These are phyloP conservation scores for Andrena dorsata DNA, from an alignment of 2,888 invertebrate species.

Conservation along the genomic window DNA sequence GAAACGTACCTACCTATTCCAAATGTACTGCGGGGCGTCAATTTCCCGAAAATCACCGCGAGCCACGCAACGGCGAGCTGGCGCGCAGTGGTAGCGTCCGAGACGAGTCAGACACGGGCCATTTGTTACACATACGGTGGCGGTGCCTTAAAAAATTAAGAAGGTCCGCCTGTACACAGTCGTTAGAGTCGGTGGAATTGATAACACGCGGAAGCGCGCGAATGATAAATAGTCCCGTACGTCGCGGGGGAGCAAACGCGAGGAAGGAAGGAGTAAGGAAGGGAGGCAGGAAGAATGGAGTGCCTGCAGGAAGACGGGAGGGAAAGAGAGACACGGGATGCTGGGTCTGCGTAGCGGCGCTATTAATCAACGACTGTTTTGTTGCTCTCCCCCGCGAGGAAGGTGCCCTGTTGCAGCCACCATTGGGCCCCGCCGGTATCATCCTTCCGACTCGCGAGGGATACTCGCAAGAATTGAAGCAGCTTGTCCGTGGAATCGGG, in stretches of 20 bases:
- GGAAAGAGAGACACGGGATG: conserved; percentile 14
- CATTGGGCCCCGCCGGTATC: conserved; percentile 4
- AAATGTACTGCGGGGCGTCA: background rate
- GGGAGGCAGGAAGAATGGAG: conserved; percentile 39
- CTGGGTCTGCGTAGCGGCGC: conserved; percentile 48
- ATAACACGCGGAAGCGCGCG: conserved; percentile 73
- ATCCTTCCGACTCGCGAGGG: conserved; percentile 9
- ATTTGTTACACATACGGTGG: conserved; percentile 48
- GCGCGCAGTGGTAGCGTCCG: conserved; percentile 33
- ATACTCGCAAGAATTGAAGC: conserved; percentile 64
- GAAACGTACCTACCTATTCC: background rate
- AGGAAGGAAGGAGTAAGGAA: conserved; percentile 44
- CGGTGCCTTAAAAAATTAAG: conserved; percentile 69
- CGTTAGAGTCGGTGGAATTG: conserved; percentile 75
- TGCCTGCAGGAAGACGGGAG: conserved; percentile 3
- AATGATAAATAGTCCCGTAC: conserved; percentile 74
- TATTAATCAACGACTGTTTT: conserved; percentile 76
- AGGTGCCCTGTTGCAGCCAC: conserved; percentile 56
- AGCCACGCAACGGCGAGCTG: background rate
- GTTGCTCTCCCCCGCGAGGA: conserved; percentile 70
- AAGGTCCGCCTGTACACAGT: conserved; percentile 67
- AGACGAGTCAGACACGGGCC: conserved; percentile 48
- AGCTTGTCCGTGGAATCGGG: conserved; percentile 52
- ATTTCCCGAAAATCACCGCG: background rate
- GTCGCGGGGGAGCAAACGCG: conserved; percentile 51